Percentiles rank a stretch among this genome's conserved stretches.
These are phyloP conservation scores for Pontoporia blainvillei DNA, from an alignment of 2,113 vertebrate genomes.

Conservation along the genomic window DNA sequence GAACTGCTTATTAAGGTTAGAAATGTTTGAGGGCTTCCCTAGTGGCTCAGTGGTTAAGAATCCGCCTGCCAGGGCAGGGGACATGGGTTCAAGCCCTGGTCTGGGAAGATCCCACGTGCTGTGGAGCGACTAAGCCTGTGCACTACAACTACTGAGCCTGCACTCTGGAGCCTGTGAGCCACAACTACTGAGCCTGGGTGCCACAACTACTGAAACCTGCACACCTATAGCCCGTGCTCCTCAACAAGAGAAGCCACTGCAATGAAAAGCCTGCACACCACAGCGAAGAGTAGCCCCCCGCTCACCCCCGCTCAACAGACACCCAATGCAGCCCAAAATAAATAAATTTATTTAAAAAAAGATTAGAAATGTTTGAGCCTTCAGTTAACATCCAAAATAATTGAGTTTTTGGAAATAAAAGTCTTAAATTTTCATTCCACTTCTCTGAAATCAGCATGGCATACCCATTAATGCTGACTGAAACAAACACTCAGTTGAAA, in stretches of 20 bases:
- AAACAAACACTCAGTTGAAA: not conserved
- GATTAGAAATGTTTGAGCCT: not conserved
- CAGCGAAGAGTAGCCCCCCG: too few species aligned
- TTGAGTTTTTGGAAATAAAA: slow-evolving; percentile 13
- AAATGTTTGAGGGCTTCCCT: not conserved
- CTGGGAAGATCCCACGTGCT: not conserved
- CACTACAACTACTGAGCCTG: too few species aligned
- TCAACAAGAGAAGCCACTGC: too few species aligned
- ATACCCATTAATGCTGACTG: not conserved
- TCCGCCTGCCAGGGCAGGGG: not conserved
- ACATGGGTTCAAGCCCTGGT: not conserved
- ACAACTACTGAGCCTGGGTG: too few species aligned
- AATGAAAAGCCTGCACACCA: too few species aligned
- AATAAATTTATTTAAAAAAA: too few species aligned
- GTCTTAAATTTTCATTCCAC: slow-evolving; percentile 13
- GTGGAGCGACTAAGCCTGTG: too few species aligned
- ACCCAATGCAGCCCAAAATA: too few species aligned
- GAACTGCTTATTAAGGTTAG: not conserved
- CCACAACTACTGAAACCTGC: too few species aligned
- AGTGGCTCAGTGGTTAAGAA: not conserved
- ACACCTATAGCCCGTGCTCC: too few species aligned
- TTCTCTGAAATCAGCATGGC: not conserved
- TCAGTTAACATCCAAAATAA: not conserved
- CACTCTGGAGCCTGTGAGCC: too few species aligned
- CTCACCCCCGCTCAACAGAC: too few species aligned